These are phyloP conservation scores for Lissonota sp. DNA, from an alignment of 2,888 invertebrate genomes.

Conservation along the genomic window DNA sequence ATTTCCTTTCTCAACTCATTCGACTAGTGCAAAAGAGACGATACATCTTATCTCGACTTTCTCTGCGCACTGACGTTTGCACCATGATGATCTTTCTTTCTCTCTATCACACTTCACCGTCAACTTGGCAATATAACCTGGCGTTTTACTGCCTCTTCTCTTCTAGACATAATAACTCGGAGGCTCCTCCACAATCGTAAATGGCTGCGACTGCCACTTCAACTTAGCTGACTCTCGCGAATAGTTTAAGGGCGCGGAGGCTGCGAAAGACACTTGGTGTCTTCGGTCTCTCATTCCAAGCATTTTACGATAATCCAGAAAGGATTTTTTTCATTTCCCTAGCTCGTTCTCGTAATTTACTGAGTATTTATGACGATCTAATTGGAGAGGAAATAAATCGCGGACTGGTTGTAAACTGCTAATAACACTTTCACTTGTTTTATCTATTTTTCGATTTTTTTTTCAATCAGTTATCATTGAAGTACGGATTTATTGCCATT, in stretches of 20 bases:
- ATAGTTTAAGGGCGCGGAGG: neutral
- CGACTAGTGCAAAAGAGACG: constrained; percentile 1
- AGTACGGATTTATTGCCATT: no score
- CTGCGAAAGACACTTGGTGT: constrained; percentile 3
- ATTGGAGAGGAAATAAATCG: no score
- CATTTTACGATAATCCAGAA: no score
- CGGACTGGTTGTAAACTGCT: no score
- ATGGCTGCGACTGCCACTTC: neutral
- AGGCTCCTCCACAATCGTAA: constrained; percentile 1
- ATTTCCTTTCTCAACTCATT: constrained; percentile 33
- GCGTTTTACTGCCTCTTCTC: constrained; percentile 49
- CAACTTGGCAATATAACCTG: constrained; percentile 35
- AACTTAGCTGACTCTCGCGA: neutral
- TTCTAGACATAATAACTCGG: constrained; percentile 48
- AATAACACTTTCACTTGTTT: no score
- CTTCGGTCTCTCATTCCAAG: no score
- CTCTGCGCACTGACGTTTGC: constrained; percentile 45
- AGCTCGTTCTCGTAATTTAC: no score
- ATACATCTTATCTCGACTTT: constrained; percentile 32
- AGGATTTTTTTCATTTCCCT: no score
- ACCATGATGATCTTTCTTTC: constrained; percentile 18
- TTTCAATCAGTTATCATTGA: no score
- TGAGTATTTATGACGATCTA: no score
- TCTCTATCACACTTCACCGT: constrained; percentile 1
- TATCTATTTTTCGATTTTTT: no score